These are phyloP conservation scores for Cyclina sinensis DNA, from an alignment of 1,140 invertebrate species.

Conservation along the genomic window DNA sequence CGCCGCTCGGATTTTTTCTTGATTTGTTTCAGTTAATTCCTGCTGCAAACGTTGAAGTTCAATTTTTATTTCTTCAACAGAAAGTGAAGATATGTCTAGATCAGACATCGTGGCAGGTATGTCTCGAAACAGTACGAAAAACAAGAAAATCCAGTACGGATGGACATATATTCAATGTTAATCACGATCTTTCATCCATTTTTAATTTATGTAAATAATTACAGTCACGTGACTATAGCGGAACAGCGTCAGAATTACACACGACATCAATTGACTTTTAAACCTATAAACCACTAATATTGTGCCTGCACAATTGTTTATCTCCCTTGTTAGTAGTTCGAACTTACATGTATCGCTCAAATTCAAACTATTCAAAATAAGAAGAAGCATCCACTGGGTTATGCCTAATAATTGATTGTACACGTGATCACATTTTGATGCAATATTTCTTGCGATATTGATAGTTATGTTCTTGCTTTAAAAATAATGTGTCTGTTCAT, in stretches of 20 bases:
- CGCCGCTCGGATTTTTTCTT: conserved; percentile 98
- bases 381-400: too few species aligned
- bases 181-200: conserved; percentile 54
- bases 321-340: too few species aligned
- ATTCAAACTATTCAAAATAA: too few species aligned
- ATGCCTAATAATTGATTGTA: too few species aligned
- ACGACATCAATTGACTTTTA: too few species aligned
- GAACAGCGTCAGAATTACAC: not conserved
- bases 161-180: conserved; percentile 25
- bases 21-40: conserved; percentile 97
- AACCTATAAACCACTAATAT: too few species aligned
- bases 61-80: conserved; percentile 88
- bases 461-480: too few species aligned
- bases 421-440: too few species aligned
- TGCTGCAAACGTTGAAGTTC: conserved; percentile 95
- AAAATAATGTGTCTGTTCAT: too few species aligned
- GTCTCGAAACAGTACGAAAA: conserved; percentile 65
- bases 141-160: conserved; percentile 69
- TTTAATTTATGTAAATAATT: conserved; percentile 70
- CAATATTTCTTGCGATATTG: too few species aligned
- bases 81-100: conserved; percentile 48
- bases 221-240: conserved; percentile 51
- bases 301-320: too few species aligned
- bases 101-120: conserved; percentile 71
- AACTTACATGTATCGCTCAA: too few species aligned